Evolutionary conservation across 1,140 invertebrate genomes (phyloP), one percentile per base, ranked within the genome.

Genomic region (Sitophilus oryzae): DNA sequence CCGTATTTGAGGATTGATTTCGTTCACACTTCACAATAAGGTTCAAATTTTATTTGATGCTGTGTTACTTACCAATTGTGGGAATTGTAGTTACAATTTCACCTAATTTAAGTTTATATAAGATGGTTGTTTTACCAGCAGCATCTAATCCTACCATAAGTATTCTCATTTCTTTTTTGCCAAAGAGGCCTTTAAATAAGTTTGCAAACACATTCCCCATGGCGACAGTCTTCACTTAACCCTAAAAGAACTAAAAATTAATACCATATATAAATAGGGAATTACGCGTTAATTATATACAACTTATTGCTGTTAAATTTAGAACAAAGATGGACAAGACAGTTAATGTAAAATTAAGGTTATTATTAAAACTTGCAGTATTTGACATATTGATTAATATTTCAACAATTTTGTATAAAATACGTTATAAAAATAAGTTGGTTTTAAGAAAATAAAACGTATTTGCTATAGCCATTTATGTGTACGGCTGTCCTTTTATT

Each of bases 81-180:
- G 95, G 96, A 83, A 99, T 98, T 68, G 96, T 98, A 72, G 94
- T 98, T 67, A 98, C 94, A 81, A 98, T 96, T 90, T 98, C 96
- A 73, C 95, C 95, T 80, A 98, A 85, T 85, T 98, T 98, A 73
- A 99, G 84, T 85, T 98, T 98, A 82, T 98, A 98, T 77, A 98
- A 82, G 77, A 98, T 98, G 77, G 96, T 98, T 69, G 96, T 98
- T 88, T 98, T 98, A 80, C 96, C 96, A 77, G 96, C 96, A 69
- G 93, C 94, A 83, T 98, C 96, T 63, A 98, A 82, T 70, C 95
- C 95, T 64, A 85, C 94, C 93, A 96, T 96, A 74, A 96, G 82
- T 85, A 96, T 96, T 79, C 93, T 88, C 92, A 96, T 96, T 81
- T 96, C 93, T 74, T 95, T 96, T 79, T 96, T 96, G 79, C 93